Evolutionary conservation across 2,888 invertebrate species (phyloP), one percentile per base, ranked within the genome.

Genomic region (Bellardia bayeri): DNA sequence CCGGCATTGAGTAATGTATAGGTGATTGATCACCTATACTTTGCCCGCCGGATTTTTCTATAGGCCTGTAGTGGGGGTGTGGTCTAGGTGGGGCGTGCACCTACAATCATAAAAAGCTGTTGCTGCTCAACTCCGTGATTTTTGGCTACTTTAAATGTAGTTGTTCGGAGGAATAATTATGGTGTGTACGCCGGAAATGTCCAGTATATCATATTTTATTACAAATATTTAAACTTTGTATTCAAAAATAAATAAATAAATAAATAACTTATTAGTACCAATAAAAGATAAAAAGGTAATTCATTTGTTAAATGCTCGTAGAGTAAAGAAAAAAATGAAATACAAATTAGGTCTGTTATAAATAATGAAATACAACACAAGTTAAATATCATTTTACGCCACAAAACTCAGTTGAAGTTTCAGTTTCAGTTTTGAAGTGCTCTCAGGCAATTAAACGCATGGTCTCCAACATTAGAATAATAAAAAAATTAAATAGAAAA

Each of bases 361-460:
- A 49, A 63, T 64, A 51, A 37, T 63, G 40, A 14, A 45, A 11
- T 9, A 51, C 1, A 51, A 30, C 33, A 7, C 14, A 6, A 69
- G 6, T 69, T 11, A 11, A 51, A 51, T 66, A 40, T 71, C 3
- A 80, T 81, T 81, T 63, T 30, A 11, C 42, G 23, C 23, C 37
- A 40, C 40, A 49, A 69, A 63, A 58, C 7, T n/a, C 13, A 33
- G 40, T 71, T 42, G 40, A 49, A 5, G 61, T 61, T 42, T 23
- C 42, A 2, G 16, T 68, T 40, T 66, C 40, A 14, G 30, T 66
- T 33, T 40, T 56, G 13, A 56, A 40, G 40, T 61, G 51, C n/a
- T 80, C 14, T 80, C 69, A 40, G 4, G 69, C 42, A 81, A 54
- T 58, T 68, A 79, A 61, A 61, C 58, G 49, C 8, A 58, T 79